These are phyloP conservation scores for Anorthoa munda DNA, from an alignment of 2,888 invertebrate genomes.

Conservation along the genomic window DNA sequence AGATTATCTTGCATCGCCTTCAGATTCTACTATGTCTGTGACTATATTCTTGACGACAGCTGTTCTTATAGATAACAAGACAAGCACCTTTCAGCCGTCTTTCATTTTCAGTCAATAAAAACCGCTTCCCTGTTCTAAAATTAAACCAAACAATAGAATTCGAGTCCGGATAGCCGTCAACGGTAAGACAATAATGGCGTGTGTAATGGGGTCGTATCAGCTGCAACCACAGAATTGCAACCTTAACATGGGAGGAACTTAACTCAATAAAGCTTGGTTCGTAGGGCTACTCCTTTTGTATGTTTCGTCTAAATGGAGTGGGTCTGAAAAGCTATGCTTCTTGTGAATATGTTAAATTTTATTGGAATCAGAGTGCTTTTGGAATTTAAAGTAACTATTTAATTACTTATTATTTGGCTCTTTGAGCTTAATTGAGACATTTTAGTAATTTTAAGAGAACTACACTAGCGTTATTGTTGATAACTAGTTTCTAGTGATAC, in stretches of 20 bases:
- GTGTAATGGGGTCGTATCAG: conserved; percentile 59
- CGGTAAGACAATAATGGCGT: conserved; percentile 62
- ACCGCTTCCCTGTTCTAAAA: conserved; percentile 27
- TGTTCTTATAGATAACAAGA: background rate
- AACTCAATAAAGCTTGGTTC: conserved; percentile 26
- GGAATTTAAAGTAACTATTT: too few relatives aligned
- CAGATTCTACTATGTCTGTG: too few relatives aligned
- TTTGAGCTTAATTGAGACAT: too few relatives aligned
- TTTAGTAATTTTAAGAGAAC: too few relatives aligned
- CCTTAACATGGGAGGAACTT: conserved; percentile 44
- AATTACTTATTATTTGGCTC: too few relatives aligned
- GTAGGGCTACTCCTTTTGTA: conserved; percentile 47
- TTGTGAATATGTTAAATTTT: too few relatives aligned
- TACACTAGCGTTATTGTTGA: too few relatives aligned
- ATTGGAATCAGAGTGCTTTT: too few relatives aligned
- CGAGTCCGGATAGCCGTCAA: conserved; percentile 50
- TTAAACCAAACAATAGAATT: conserved; percentile 60
- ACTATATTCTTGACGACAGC: background rate
- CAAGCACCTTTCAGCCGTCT: conserved; percentile 24
- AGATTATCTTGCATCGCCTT: background rate
- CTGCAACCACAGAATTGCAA: conserved; percentile 49
- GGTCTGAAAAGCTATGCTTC: too few relatives aligned
- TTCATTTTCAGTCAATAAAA: conserved; percentile 28
- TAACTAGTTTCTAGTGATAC: too few relatives aligned
- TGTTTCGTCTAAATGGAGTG: too few relatives aligned